phyloP scores from a whole-genome alignment of 2,888 invertebrate genomes.

The Lasius platythorax region DNA sequence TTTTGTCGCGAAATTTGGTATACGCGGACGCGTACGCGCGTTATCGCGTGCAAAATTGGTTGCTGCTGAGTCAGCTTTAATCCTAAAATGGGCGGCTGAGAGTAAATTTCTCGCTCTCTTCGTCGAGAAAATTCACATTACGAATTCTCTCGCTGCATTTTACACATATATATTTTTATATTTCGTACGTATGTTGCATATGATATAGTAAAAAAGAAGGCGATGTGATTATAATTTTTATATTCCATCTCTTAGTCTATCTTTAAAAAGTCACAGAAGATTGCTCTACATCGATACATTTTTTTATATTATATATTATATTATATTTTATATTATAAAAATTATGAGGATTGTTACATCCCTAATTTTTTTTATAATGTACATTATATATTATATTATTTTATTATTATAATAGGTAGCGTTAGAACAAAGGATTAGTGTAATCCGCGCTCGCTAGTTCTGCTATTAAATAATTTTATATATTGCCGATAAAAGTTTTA shows the following conservation, averaged over 20 bases:
- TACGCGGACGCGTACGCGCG: slow-evolving; percentile 37
- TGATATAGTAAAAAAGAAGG: background rate
- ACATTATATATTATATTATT: background rate
- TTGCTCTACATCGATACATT: background rate
- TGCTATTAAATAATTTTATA: background rate
- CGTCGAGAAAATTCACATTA: slow-evolving; percentile 34
- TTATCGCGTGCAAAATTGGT: slow-evolving; percentile 53
- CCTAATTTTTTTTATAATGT: background rate
- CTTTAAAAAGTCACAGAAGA: background rate
- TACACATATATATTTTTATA: background rate
- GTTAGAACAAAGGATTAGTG: background rate
- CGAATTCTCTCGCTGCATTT: slow-evolving; percentile 7
- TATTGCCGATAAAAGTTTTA: background rate
- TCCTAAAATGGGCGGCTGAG: slow-evolving; percentile 19
- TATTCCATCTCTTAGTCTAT: background rate
- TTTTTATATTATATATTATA: background rate
- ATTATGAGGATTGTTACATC: background rate
- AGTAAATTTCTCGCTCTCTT: slow-evolving; percentile 35
- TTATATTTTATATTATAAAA: slow-evolving; percentile 3
- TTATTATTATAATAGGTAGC: background rate
- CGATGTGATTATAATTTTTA: background rate
- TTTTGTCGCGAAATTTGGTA: slow-evolving; percentile 35
- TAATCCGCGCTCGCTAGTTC: background rate
- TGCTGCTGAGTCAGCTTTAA: slow-evolving; percentile 46
- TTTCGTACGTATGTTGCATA: background rate